Base-by-base conservation (phyloP, 2,888 invertebrate species). In the Metopia argyrocephala region DNA sequence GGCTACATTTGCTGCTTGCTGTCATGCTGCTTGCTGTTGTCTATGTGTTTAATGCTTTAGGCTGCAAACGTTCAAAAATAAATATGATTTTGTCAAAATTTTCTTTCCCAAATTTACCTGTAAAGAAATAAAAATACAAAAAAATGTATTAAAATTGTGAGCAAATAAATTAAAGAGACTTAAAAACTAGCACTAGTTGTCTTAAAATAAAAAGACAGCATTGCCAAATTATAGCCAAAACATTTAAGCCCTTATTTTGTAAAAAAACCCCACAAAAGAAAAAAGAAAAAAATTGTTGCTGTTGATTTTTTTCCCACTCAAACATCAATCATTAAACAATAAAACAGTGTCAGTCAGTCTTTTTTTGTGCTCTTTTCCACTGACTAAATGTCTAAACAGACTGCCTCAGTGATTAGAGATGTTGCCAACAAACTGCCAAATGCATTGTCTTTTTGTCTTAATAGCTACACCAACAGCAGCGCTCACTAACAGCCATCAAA, bases 261-360 rank as follows among this genome's bases (percentile, higher is more conserved):
- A n/a, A n/a, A n/a, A n/a, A n/a, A n/a, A n/a, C n/a, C n/a, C n/a
- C n/a, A 15, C 15, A 15, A 38, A 38, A 4, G 15, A 38, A 31
- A 38, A 31, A 38, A 1, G 15, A 38, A 12, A 12, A 9, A 12
- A 31, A 9, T 31, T 31, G 31, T n/a, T n/a, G n/a, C n/a, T n/a
- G n/a, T n/a, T n/a, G n/a, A n/a, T 20, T 48, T 38, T 25, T 48
- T 52, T 27, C 25, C n/a, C n/a, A n/a, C n/a, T n/a, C n/a, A n/a
- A n/a, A 62, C 57, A 78, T 71, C 71, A 78, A 71, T 78, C 78
- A 78, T 71, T 78, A 65, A 71, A 46, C 59, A 78, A 54, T 78
- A 61, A 71, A 71, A 48, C 65, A 48, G 62, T 59, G 59, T 21
- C 57, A 61, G 68, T 61, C 62, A 3, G 9, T 38, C 15, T 15